Percentiles rank a stretch among this genome's conserved stretches.
These are phyloP conservation scores for Dendrolimus kikuchii DNA, from an alignment of 1,140 invertebrate genomes.

Conservation along the genomic window DNA sequence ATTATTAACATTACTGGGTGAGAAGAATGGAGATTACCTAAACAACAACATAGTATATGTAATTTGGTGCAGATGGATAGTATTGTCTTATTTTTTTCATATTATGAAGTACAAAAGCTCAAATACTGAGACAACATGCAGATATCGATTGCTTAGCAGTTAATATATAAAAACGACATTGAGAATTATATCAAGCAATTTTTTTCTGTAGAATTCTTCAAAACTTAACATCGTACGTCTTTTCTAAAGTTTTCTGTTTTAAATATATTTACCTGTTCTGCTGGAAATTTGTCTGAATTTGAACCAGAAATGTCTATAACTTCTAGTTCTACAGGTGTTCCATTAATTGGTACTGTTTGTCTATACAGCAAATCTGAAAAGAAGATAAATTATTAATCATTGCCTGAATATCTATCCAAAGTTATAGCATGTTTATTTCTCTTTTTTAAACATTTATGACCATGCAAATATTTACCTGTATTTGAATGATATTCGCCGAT, in stretches of 20 bases:
- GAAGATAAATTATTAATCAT: slow-evolving; percentile 20
- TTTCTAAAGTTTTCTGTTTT: neutral
- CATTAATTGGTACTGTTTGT: slow-evolving; percentile 81
- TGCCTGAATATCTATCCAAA: neutral
- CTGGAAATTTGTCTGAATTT: slow-evolving; percentile 70
- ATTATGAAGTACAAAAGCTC: too few relatives aligned
- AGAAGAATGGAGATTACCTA: too few relatives aligned
- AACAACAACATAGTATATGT: too few relatives aligned
- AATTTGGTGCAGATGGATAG: too few relatives aligned
- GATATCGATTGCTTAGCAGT: too few relatives aligned
- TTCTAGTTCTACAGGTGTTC: slow-evolving; percentile 80
- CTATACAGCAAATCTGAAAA: slow-evolving; percentile 83
- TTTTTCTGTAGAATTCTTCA: neutral
- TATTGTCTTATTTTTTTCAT: too few relatives aligned
- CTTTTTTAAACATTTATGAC: too few relatives aligned
- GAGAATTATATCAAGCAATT: too few relatives aligned
- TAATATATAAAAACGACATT: too few relatives aligned
- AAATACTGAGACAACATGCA: too few relatives aligned
- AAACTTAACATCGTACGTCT: neutral
- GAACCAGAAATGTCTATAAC: slow-evolving; percentile 84
- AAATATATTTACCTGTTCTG: slow-evolving; percentile 59
- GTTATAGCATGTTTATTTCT: neutral
- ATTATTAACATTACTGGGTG: too few relatives aligned
- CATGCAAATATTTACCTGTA: slow-evolving; percentile 74
- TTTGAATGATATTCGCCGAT: slow-evolving; percentile 88